Conservation (phyloP, 2,797 vertebrate species). For the Perdix hodgsoniae region DNA sequence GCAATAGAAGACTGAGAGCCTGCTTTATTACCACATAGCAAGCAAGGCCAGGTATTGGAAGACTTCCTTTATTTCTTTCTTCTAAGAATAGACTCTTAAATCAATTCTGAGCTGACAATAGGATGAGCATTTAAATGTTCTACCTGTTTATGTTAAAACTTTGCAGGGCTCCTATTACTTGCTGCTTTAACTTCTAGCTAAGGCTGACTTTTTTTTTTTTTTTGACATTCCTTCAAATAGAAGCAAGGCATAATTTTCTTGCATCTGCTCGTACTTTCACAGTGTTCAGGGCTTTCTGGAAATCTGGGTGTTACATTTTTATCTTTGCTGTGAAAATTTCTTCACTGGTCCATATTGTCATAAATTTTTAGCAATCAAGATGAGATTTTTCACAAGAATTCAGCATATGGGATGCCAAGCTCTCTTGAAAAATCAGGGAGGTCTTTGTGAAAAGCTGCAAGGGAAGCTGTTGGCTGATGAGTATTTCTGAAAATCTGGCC, state of each 20-base stretch:
- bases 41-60: neutral
- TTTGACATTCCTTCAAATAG: slow-evolving; percentile 8
- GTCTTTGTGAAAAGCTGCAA: slow-evolving; percentile 35
- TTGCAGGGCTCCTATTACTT: neutral
- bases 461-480: slow-evolving; percentile 41
- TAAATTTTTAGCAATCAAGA: slow-evolving; percentile 55
- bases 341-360: slow-evolving; percentile 54
- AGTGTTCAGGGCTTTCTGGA: slow-evolving; percentile 32
- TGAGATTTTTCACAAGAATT: slow-evolving; percentile 40
- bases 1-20: neutral
- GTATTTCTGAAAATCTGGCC: slow-evolving; percentile 30
- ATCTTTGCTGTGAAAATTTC: slow-evolving; percentile 37
- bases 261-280: slow-evolving; percentile 31
- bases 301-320: slow-evolving; percentile 50
- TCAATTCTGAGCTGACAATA: slow-evolving; percentile 6
- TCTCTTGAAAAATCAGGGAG: slow-evolving; percentile 22
- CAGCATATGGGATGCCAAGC: slow-evolving; percentile 43
- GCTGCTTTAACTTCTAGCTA: neutral
- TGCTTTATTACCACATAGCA: neutral
- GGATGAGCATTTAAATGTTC: neutral
- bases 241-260: slow-evolving; percentile 42
- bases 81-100: slow-evolving; percentile 10
- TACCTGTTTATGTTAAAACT: neutral
- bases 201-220: neutral
- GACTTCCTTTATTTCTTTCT: neutral